Evolutionary conservation across 2,888 invertebrate genomes (phyloP), one percentile per base, ranked within the genome.

Genomic region (Desoria tigrina): DNA sequence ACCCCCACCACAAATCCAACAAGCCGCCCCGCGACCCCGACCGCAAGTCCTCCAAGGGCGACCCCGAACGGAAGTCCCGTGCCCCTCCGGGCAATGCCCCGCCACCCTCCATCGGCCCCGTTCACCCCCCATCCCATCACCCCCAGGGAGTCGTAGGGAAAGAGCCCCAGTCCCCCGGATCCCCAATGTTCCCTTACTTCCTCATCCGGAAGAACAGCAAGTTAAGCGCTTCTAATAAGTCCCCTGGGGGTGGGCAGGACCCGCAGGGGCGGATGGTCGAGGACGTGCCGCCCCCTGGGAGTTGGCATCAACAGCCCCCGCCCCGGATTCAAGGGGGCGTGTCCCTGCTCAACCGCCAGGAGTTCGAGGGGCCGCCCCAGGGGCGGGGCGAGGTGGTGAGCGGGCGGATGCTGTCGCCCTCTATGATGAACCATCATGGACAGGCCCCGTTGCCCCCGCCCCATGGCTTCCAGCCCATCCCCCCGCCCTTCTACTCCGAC

Each of bases 121-220:
- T 45, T 6, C 9, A 16, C 7, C 6, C n/a, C 16, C 45, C n/a
- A 45, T 6, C 45, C n/a, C 9, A n/a, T 9, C 6, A 4, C 16
- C 7, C 7, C 4, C 7, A 9, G 4, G 45, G 45, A 16, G n/a
- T 6, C 16, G n/a, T 21, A 45, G 21, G 45, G 16, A 21, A 45
- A 6, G 18, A 45, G n/a, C 68, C 68, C n/a, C 21, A 60, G 37
- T 62, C 65, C 37, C 68, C 68, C 14, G 64, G 64, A 32, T 63
- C 63, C 16, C 68, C 68, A 23, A 60, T 68, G 50, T 68, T 65
- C 14, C 68, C 68, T 14, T 68, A 68, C 51, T 68, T 68, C 51
- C 60, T 68, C 16, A 42, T 68, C 49, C 58, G 54, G 49, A 63
- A 53, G 56, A 65, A 57, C 51, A 68, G 63, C 51, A 68, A 68